A percentile compares a stretch with the other conserved stretches of the same genome.
Conservation (phyloP, 2,888 invertebrate genomes). For the Hecatera dysodea region DNA sequence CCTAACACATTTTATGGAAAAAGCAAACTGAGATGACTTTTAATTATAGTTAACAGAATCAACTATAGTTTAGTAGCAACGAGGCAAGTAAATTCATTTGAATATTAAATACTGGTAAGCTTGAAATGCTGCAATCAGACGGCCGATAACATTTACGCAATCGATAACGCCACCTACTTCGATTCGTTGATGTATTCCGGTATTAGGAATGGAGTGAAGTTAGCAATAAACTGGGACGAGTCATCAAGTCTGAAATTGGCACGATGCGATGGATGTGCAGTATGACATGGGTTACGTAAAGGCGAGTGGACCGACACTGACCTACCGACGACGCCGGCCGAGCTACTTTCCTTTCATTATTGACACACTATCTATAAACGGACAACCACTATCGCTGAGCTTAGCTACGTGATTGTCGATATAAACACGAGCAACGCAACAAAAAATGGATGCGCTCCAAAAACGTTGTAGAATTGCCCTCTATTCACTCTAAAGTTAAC, state of each 20-base stretch:
- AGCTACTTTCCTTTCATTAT: conserved; percentile 90
- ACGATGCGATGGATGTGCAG: conserved; percentile 82
- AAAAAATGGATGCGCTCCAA: conserved; percentile 56
- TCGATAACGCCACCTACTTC: conserved; percentile 47
- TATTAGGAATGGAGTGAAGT: conserved; percentile 19
- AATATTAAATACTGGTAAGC: conserved; percentile 44
- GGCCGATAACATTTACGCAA: conserved; percentile 55
- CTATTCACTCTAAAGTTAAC: conserved; percentile 18
- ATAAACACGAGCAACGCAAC: conserved; percentile 60
- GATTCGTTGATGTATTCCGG: conserved; percentile 29
- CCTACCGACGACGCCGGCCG: conserved; percentile 83
- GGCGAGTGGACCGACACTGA: conserved; percentile 85
- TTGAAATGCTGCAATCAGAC: conserved; percentile 51
- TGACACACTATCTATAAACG: conserved; percentile 87
- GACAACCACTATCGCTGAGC: conserved; percentile 77
- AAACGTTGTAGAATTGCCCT: conserved; percentile 12
- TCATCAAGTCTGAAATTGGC: conserved; percentile 77
- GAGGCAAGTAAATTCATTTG: conserved; percentile 41
- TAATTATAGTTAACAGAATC: conserved; percentile 2
- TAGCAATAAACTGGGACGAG: conserved; percentile 53
- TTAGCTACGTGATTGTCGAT: conserved; percentile 74
- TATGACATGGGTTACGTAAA: conserved; percentile 87
- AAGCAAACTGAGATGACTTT: conserved; percentile 13
- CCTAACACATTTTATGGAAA: not conserved
- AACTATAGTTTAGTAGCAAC: conserved; percentile 10